These are phyloP conservation scores for Rhea americana DNA, from an alignment of 2,113 vertebrate genomes.

Conservation along the genomic window DNA sequence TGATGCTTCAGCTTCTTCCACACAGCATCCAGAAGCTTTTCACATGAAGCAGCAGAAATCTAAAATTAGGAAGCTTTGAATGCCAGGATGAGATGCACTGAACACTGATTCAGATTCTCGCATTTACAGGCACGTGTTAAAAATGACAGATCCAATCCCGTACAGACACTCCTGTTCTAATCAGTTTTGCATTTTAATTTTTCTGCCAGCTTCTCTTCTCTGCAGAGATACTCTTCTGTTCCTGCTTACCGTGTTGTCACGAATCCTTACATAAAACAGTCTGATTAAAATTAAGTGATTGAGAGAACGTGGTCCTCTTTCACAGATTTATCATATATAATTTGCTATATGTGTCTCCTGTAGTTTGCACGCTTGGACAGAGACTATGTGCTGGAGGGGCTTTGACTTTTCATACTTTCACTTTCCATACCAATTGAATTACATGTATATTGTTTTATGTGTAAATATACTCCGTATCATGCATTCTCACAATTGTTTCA, in stretches of 20 bases:
- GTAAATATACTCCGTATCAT: background rate
- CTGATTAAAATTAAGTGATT: background rate
- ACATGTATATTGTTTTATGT: background rate
- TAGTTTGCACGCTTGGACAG: background rate
- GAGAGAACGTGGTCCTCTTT: background rate
- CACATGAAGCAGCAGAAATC: background rate
- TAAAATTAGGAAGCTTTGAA: background rate
- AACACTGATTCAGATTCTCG: background rate
- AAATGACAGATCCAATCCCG: background rate
- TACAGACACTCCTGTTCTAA: background rate
- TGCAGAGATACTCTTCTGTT: background rate
- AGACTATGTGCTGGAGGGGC: background rate
- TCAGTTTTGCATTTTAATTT: background rate
- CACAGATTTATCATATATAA: rapidly evolving
- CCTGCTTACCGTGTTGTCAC: background rate
- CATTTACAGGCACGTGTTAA: rapidly evolving
- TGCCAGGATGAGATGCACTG: background rate
- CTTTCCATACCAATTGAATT: background rate
- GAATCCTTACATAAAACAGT: background rate
- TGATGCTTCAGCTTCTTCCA: background rate
- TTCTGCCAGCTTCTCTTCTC: background rate
- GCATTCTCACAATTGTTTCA: background rate
- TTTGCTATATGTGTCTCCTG: background rate
- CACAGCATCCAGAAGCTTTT: background rate
- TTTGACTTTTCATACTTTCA: background rate